Base-by-base conservation (phyloP, 2,888 invertebrate genomes). In the Iselma pallidipennis region DNA sequence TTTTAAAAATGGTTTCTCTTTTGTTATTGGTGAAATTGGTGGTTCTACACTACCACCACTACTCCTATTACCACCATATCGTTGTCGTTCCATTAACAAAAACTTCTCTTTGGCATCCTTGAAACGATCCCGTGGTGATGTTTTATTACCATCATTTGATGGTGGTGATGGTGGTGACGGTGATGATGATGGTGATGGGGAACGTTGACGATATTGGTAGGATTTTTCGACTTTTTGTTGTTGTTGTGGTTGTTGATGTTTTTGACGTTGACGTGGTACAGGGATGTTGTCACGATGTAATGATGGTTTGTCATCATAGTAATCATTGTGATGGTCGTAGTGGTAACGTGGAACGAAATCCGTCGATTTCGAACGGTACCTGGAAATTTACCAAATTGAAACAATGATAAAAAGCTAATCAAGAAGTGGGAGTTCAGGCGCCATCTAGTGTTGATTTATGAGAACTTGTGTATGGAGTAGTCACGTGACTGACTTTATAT, bases 91-190 rank as follows among this genome's bases (percentile, higher is more conserved):
- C 80, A 94, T 85, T 66, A 91, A 87, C 79, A 90, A 85, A 77
- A 94, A 94, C 81, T 93, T 93, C 75, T 94, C 92, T 80, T 93
- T 93, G 49, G 94, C 93, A 72, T 93, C 93, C 72, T 91, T 90
- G 81, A 94, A 93, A 61, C 92, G 85, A 74, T 93, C 92, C 70
- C 90, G 87, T 0, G 92, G 92, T 1, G 89, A 87, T n/a, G 80
- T 51, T 81, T 76, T 76, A 73, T 71, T 84, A 81, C 52, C 83
- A 71, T 76, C 84, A 81, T 68, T 85, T 76, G n/a, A n/a, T n/a
- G n/a, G n/a, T 37, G n/a, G 4, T 33, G 33, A 10, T 29, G 10
- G 1, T 14, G 14, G 6, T 37, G 7, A 4, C 2, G 6, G 37
- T 37, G 37, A 16, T 37, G 37, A 16, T 37, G 37, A 9, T 33